Conservation (phyloP, 2,113 vertebrate species). For the Pandion haliaetus region DNA sequence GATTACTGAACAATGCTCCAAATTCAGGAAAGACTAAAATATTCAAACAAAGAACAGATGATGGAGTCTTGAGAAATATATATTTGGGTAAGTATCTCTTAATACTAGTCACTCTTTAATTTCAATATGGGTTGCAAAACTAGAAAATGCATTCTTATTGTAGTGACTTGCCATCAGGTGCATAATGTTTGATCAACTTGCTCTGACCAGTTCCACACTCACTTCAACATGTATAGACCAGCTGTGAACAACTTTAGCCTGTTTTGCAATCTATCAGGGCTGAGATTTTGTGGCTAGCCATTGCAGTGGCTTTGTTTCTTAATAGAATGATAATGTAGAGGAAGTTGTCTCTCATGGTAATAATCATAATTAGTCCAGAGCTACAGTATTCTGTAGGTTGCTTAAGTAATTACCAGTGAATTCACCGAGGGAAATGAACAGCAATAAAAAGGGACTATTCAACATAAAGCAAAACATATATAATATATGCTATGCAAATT, state of each 20-base stretch:
- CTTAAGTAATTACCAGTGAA: neutral
- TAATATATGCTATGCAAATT: neutral
- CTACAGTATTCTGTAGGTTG: neutral
- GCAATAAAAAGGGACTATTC: neutral
- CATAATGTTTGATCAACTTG: neutral
- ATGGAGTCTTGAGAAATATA: neutral
- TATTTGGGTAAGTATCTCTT: neutral
- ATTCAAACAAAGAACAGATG: neutral
- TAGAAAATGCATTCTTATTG: neutral
- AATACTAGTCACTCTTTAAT: neutral
- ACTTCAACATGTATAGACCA: neutral
- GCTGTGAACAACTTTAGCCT: neutral
- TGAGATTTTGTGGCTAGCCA: neutral
- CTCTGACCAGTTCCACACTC: neutral
- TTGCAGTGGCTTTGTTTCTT: neutral
- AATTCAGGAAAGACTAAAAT: neutral
- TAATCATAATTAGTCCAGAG: neutral
- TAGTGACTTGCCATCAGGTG: neutral
- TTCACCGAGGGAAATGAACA: neutral
- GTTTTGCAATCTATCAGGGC: neutral
- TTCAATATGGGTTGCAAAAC: neutral
- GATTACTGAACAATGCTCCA: neutral
- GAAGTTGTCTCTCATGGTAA: neutral
- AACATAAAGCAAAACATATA: neutral
- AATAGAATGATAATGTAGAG: neutral